These are phyloP conservation scores for Elanoides forficatus DNA, from an alignment of 2,113 vertebrate species.

Conservation along the genomic window DNA sequence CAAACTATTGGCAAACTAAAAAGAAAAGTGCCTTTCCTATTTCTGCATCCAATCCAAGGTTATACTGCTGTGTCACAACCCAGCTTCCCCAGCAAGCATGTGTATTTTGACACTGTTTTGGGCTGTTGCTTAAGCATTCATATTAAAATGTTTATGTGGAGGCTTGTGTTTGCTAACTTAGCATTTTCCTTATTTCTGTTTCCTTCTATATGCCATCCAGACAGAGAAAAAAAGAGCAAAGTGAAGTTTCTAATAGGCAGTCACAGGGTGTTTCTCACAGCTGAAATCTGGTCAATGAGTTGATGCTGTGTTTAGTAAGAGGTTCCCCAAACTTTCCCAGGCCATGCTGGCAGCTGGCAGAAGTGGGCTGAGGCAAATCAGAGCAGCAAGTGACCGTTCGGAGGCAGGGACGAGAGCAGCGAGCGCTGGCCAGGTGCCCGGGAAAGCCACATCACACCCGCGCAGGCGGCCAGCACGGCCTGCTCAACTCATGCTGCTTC, in stretches of 20 bases:
- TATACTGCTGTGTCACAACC: neutral
- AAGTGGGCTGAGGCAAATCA: neutral
- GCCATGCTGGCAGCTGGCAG: neutral
- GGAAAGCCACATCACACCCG: neutral
- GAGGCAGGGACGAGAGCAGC: neutral
- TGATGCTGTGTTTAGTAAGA: neutral
- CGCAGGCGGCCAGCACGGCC: neutral
- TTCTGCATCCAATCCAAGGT: neutral
- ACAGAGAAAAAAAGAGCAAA: neutral
- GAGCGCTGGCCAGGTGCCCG: rapidly evolving
- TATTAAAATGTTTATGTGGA: neutral
- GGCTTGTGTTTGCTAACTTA: neutral
- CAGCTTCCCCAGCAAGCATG: neutral
- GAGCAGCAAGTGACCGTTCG: neutral
- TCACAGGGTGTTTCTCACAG: neutral
- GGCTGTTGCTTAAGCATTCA: neutral
- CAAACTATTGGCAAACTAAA: neutral
- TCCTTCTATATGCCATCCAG: neutral
- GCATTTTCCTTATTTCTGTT: neutral
- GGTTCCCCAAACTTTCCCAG: neutral
- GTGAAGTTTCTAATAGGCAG: neutral
- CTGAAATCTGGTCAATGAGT: neutral
- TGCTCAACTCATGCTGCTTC: neutral
- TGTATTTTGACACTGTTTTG: neutral
- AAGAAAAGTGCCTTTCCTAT: neutral